Base-by-base conservation (phyloP, 2,797 vertebrate genomes). In the Pseudochromis fuscus region DNA sequence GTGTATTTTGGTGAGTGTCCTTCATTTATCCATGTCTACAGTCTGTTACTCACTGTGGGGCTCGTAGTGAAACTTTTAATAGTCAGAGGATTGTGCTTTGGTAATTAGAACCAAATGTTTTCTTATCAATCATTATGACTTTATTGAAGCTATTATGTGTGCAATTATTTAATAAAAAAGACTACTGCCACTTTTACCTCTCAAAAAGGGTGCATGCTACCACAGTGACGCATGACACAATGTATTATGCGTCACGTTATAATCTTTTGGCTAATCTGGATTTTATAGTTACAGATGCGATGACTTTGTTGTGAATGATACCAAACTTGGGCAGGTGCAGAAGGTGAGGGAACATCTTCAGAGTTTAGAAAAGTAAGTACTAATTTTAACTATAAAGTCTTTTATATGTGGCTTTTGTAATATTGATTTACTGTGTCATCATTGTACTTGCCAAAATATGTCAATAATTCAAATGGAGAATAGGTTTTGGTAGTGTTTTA, bases 221-320 rank as follows among this genome's bases (percentile, higher is more conserved):
- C 24, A 46, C 4, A 24, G 4, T 44, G 11, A 51, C 65, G 56
- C 35, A 24, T 1, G 1, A 18, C 19, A 4, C 4, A 30, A 30
- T 30, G 8, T 30, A 8, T 30, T 30, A 30, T 30, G 30, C 8
- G 30, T n/a, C n/a, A n/a, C n/a, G n/a, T n/a, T n/a, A n/a, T n/a
- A n/a, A n/a, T n/a, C n/a, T n/a, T n/a, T n/a, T 68, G 12, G 61
- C 60, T 57, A 51, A 60, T 79, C 24, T 72, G 35, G 18, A 16
- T 72, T 77, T 73, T 85, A 42, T 86, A 99, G 98, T 95, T 99
- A 99, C 72, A 96, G 96, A 84, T 99, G 98, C 93, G 98, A 99
- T 90, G 98, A 99, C 82, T 98, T 98, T 92, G 96, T 97, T 65
- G 96, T 99, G 78, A 99, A 99, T 45, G 98, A 99, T 89, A 98